Base-by-base conservation (phyloP, 2,113 vertebrate species). In the Mormyrus iriodes region DNA sequence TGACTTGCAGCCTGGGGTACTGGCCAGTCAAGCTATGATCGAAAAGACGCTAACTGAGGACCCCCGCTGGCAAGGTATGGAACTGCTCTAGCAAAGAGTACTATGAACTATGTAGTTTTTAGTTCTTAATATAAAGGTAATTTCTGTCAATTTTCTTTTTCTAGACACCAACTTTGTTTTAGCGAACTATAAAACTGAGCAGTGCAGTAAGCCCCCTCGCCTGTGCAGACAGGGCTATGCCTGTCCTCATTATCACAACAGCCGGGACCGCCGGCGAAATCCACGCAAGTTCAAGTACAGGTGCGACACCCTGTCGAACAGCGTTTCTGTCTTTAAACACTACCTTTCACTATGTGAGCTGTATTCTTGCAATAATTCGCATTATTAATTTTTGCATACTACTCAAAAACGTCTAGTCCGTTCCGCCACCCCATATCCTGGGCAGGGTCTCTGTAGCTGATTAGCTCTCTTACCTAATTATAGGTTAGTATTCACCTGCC, bases 151-250 rank as follows among this genome's bases (percentile, higher is more conserved):
- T 17, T 10, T 53, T 52, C 19, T 73, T 31, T 84, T 31, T 85
- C 89, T 88, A 98, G 97, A 98, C 88, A 96, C 96, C 90, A 97
- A 96, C 92, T 98, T 98, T 91, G 97, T 98, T 91, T 94, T 98
- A 93, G 97, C 96, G 90, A 97, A 97, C 94, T 98, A 98, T 92
- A 98, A 98, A 96, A 98, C 97, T 0, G 97, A 98, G 89, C 97
- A 97, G 91, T 98, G 97, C 92, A 97, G 96, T 65, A 98, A 97
- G 93, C 97, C 97, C 1, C 97, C 97, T 0, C 95, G 97, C 92
- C 96, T 98, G 90, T 98, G 97, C 94, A 97, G 97, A 93, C 97
- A 98, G 93, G 97, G 97, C 88, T 98, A 98, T 0, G 97, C 97
- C 0, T 98, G 97, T 91, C 97, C 97, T 0, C 97, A 98, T 92